Conservation (phyloP, 2,113 vertebrate species). For the Dascyllus trimaculatus region DNA sequence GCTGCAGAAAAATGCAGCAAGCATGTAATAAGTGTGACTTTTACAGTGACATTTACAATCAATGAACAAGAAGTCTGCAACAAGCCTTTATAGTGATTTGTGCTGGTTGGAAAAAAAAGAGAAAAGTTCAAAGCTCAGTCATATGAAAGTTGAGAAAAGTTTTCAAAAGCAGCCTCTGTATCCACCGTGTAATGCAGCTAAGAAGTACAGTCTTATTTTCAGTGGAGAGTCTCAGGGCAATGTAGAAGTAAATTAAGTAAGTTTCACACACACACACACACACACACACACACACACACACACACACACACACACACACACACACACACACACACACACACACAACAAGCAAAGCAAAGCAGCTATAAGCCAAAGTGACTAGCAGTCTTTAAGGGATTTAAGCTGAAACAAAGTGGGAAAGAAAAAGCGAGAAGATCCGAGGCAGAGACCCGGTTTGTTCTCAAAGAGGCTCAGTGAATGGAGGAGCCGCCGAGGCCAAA, state of each 20-base stretch:
- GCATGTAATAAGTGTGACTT: not conserved
- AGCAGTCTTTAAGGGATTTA: conserved; percentile 51
- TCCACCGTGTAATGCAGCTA: conserved; percentile 3
- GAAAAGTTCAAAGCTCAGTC: conserved; percentile 18
- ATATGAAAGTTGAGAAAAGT: conserved; percentile 19
- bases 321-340: conserved; percentile 14
- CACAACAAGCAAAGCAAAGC: conserved; percentile 5
- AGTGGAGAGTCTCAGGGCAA: conserved; percentile 1
- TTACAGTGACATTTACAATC: not conserved
- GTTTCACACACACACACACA: conserved; percentile 9
- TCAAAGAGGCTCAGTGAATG: conserved; percentile 50
- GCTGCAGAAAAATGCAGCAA: not conserved
- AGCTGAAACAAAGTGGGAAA: conserved; percentile 52
- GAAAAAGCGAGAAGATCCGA: conserved; percentile 36
- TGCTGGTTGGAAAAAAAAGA: not conserved
- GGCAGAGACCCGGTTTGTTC: conserved; percentile 21
- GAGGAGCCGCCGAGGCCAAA: conserved; percentile 43
- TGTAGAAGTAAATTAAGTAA: conserved; percentile 6
- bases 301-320: conserved; percentile 3
- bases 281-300: conserved; percentile 15
- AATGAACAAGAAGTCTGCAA: not conserved
- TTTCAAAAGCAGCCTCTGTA: conserved; percentile 13
- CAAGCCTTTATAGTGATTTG: not conserved
- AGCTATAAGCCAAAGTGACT: conserved; percentile 42
- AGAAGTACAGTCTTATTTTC: conserved; percentile 18